These are phyloP conservation scores for Globicephala melas DNA, from an alignment of 2,113 vertebrate genomes.

Conservation along the genomic window DNA sequence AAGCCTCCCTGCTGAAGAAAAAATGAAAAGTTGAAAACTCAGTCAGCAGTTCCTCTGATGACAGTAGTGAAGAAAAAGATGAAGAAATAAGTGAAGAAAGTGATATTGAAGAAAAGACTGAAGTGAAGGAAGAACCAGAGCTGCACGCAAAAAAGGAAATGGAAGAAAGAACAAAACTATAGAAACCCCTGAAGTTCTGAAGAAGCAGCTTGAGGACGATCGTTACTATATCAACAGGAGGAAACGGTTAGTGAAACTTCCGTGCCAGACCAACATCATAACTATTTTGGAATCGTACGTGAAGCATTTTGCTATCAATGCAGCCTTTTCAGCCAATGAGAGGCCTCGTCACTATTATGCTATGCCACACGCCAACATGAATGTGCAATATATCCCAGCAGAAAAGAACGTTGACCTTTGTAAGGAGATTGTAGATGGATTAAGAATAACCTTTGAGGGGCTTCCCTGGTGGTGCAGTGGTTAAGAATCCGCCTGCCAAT, in stretches of 20 bases:
- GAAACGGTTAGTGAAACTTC: constrained; percentile 98
- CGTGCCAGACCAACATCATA: constrained; percentile 96
- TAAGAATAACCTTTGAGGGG: constrained; percentile 87
- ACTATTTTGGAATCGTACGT: constrained; percentile 98
- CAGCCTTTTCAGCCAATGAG: constrained; percentile 96
- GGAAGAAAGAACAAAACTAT: constrained; percentile 94
- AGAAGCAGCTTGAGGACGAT: constrained; percentile 98
- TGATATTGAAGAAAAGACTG: constrained; percentile 83
- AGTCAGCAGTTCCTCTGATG: constrained; percentile 75
- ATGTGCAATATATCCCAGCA: constrained; percentile 89
- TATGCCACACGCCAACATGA: constrained; percentile 87
- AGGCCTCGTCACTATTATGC: constrained; percentile 92
- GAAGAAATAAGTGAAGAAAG: constrained; percentile 96
- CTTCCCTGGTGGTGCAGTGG: no score
- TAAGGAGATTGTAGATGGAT: constrained; percentile 98
- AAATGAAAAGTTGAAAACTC: constrained; percentile 93
- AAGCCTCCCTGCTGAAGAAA: constrained; percentile 91
- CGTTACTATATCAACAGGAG: constrained; percentile 98
- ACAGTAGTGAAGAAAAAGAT: constrained; percentile 91
- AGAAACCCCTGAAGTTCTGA: constrained; percentile 95
- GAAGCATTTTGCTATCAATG: constrained; percentile 98
- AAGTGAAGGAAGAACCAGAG: constrained; percentile 86
- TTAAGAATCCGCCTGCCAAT: no score
- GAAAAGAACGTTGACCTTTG: constrained; percentile 96
- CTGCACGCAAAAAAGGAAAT: constrained; percentile 88